Conservation (phyloP, 2,797 vertebrate species). For the Neosilurus mollespiculum region DNA sequence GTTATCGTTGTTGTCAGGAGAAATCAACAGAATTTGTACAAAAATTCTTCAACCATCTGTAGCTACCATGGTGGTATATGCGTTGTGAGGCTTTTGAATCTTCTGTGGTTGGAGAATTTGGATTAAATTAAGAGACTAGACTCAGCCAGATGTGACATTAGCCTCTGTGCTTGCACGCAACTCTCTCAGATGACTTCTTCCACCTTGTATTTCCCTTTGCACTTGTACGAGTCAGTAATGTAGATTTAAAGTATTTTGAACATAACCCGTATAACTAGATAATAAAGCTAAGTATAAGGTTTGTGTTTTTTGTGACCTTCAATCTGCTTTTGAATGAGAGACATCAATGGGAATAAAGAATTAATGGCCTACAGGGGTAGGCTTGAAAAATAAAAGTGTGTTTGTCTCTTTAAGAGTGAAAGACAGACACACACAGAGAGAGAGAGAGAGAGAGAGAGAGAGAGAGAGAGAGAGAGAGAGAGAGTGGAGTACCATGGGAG, state of each 20-base stretch:
- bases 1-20: slow-evolving; percentile 17
- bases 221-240: background rate
- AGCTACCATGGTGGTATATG: slow-evolving; percentile 16
- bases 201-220: slow-evolving; percentile 10
- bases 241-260: too few species aligned
- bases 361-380: slow-evolving; percentile 61
- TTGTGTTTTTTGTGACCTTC: background rate
- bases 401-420: slow-evolving; percentile 62
- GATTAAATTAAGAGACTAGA: slow-evolving; percentile 52
- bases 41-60: slow-evolving; percentile 29
- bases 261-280: background rate
- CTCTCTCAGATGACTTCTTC: slow-evolving; percentile 24
- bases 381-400: background rate
- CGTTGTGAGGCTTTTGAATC: slow-evolving; percentile 24
- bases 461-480: slow-evolving; percentile 7
- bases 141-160: slow-evolving; percentile 51
- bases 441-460: background rate
- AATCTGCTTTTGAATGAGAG: background rate
- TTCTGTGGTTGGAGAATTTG: slow-evolving; percentile 35
- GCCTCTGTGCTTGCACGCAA: slow-evolving; percentile 44
- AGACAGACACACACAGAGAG: slow-evolving; percentile 1
- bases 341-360: slow-evolving; percentile 2
- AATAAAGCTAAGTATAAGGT: background rate
- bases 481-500: slow-evolving; percentile 61
- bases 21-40: slow-evolving; percentile 49